These are phyloP conservation scores for Leptoclinus maculatus DNA, from an alignment of 2,797 vertebrate genomes.

Conservation along the genomic window DNA sequence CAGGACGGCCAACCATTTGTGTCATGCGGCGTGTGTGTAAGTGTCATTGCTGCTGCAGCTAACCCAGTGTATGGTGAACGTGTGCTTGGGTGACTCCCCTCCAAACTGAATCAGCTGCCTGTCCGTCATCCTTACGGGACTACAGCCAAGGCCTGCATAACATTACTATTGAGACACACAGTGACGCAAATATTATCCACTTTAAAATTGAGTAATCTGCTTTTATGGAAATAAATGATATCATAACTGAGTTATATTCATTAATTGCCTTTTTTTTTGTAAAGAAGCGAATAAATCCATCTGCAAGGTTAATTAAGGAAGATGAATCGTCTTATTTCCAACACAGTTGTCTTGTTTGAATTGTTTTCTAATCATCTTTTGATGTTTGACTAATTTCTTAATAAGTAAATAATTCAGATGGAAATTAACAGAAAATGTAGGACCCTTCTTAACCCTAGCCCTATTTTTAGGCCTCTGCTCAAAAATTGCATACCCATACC, in stretches of 20 bases:
- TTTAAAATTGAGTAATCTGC: slow-evolving; percentile 25
- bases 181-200: slow-evolving; percentile 12
- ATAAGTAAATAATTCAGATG: background rate
- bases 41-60: slow-evolving; percentile 30
- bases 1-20: slow-evolving; percentile 50
- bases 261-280: background rate
- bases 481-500: too few relatives aligned
- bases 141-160: slow-evolving; percentile 26
- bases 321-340: background rate
- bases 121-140: slow-evolving; percentile 45
- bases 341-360: background rate
- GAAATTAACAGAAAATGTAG: background rate
- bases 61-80: slow-evolving; percentile 44
- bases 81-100: slow-evolving; percentile 27
- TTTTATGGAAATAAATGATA: slow-evolving; percentile 23
- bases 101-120: slow-evolving; percentile 44
- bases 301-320: background rate
- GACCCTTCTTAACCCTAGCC: too few relatives aligned
- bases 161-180: slow-evolving; percentile 19
- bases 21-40: slow-evolving; percentile 42
- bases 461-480: too few relatives aligned
- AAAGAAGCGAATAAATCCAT: background rate
- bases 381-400: slow-evolving; percentile 2
- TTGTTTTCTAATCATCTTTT: background rate
- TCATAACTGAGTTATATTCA: slow-evolving; percentile 14